phyloP scores from a whole-genome alignment of 2,113 vertebrate genomes.

The Puma concolor region DNA sequence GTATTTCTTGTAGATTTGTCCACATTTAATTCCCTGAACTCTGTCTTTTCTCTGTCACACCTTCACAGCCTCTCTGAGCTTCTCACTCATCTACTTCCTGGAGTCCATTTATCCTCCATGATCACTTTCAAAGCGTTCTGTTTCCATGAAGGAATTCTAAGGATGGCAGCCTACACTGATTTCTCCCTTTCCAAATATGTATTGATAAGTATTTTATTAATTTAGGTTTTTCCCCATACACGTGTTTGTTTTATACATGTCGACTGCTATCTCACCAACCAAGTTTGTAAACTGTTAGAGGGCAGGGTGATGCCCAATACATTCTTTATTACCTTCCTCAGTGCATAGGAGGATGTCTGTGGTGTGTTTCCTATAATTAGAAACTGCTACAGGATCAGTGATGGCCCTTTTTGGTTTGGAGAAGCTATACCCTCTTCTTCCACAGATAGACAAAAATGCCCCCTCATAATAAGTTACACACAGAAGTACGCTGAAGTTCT shows the following conservation, averaged over 20 bases:
- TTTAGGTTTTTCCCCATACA: neutral
- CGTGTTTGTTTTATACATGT: neutral
- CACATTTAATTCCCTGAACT: neutral
- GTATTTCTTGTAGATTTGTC: neutral
- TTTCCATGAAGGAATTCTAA: neutral
- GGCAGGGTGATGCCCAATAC: neutral
- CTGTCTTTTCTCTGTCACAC: neutral
- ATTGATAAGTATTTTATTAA: neutral
- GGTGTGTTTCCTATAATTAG: neutral
- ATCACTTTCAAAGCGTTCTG: neutral
- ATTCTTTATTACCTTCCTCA: neutral
- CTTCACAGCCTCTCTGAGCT: neutral
- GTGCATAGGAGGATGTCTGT: neutral
- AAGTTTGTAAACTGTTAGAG: neutral
- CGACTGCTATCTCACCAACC: neutral
- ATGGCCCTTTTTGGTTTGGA: neutral
- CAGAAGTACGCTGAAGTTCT: neutral
- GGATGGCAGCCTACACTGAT: neutral
- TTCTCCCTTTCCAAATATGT: neutral
- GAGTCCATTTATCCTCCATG: neutral
- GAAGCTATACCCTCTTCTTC: neutral
- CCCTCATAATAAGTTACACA: neutral
- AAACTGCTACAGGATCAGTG: neutral
- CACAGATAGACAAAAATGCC: neutral
- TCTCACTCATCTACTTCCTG: neutral